These are phyloP conservation scores for Eidolon dupreanum DNA, from an alignment of 2,797 vertebrate genomes.

Conservation along the genomic window DNA sequence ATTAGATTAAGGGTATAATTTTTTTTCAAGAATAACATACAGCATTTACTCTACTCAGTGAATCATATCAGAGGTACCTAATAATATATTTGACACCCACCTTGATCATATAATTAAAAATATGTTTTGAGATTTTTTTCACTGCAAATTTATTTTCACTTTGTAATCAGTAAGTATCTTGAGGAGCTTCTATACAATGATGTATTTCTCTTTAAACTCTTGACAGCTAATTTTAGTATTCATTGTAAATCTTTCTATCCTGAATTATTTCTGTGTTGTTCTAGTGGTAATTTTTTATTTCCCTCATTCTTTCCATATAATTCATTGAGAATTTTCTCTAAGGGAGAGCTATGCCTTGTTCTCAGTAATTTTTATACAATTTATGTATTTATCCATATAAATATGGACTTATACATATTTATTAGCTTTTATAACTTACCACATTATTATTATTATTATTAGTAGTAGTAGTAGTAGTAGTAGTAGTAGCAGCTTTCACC, in stretches of 20 bases:
- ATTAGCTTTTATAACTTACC: background rate
- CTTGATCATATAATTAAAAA: background rate
- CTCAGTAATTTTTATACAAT: background rate
- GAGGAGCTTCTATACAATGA: background rate
- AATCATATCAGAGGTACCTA: background rate
- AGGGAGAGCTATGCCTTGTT: background rate
- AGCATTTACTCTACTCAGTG: background rate
- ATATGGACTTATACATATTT: background rate
- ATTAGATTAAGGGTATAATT: background rate
- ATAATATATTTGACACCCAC: background rate
- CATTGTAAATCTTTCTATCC: background rate
- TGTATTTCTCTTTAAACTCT: background rate
- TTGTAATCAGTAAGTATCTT: background rate
- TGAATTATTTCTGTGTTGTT: background rate
- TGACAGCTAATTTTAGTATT: background rate
- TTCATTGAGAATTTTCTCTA: background rate
- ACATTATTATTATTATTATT: background rate
- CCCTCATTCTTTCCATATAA: background rate
- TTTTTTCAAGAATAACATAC: background rate
- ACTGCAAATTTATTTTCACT: background rate
- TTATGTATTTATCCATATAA: background rate
- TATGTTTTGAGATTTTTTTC: background rate
- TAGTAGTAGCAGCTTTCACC: background rate
- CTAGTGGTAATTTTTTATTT: background rate
- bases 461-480: too few relatives aligned